Evolutionary conservation across 1,140 invertebrate genomes (phyloP), one percentile per base, ranked within the genome.

Genomic region (Solen grandis): DNA sequence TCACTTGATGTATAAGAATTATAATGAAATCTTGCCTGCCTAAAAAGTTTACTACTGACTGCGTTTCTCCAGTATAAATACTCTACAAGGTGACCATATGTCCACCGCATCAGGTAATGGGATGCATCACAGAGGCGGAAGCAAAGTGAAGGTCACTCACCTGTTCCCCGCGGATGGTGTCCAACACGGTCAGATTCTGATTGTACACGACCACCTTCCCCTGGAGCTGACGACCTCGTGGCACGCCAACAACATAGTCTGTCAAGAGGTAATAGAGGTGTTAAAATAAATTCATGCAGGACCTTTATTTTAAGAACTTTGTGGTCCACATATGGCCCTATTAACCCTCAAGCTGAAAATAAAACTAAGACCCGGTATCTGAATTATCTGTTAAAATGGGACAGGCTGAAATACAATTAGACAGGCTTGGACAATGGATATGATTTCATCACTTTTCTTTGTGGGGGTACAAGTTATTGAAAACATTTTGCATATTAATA

Each of bases 241-340:
- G 98, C 93, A 98, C 96, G 0, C 98, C 98, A 41, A 98, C 97
- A 66, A 97, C 98, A 27, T 97, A 95, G 82, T 97, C 97, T 87
- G 85, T 54, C 84, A 85, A 10, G 31, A 38, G 62, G 19, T 14
- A 60, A 31, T 13, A 14, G n/a, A 50, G 13, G 13, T 14, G 13
- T 13, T 13, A 50, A n/a, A n/a, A n/a, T n/a, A 50, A 50, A n/a
- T n/a, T n/a, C n/a, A n/a, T n/a, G n/a, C n/a, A n/a, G n/a, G n/a
- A n/a, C n/a, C n/a, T n/a, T n/a, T n/a, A n/a, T n/a, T n/a, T n/a
- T n/a, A n/a, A n/a, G n/a, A n/a, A n/a, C 46, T 14, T 50, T 50
- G 46, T 50, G n/a, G 13, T 13, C 13, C 46, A 50, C 13, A 50
- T 50, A n/a, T 13, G 13, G n/a, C 13, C 46, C n/a, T 50, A 14